Conservation (phyloP, 2,113 vertebrate genomes). For the Procavia capensis region DNA sequence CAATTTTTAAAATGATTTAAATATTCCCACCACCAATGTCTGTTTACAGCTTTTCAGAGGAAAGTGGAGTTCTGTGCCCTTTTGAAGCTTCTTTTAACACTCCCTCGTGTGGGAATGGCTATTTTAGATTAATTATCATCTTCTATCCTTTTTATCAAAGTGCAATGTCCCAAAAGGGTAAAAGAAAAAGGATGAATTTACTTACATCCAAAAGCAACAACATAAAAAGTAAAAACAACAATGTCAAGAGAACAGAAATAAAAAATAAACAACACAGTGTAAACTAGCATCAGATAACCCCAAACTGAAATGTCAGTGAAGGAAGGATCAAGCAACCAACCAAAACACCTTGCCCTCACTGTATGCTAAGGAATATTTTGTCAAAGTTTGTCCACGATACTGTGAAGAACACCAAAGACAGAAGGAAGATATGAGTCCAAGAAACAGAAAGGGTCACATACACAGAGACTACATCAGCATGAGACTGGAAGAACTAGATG, state of each 20-base stretch:
- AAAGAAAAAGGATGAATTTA: neutral
- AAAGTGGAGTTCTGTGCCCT: neutral
- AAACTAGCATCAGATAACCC: neutral
- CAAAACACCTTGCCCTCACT: no score
- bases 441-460: no score
- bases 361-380: neutral
- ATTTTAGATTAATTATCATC: slow-evolving; percentile 52
- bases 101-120: neutral
- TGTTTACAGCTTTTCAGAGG: neutral
- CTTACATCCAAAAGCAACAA: slow-evolving; percentile 31
- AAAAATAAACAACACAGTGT: neutral
- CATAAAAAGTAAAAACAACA: slow-evolving; percentile 1
- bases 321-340: neutral
- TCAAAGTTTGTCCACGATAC: neutral
- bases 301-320: neutral
- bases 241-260: neutral
- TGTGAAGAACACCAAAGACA: no score
- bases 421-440: no score
- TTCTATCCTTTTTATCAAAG: slow-evolving; percentile 34
- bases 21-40: neutral
- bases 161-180: neutral
- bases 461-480: no score
- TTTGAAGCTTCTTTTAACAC: neutral
- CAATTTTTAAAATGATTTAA: slow-evolving; percentile 9
- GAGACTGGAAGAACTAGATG: no score